Evolutionary conservation across 2,113 vertebrate genomes (phyloP).

Genomic region (Octodon degus): DNA sequence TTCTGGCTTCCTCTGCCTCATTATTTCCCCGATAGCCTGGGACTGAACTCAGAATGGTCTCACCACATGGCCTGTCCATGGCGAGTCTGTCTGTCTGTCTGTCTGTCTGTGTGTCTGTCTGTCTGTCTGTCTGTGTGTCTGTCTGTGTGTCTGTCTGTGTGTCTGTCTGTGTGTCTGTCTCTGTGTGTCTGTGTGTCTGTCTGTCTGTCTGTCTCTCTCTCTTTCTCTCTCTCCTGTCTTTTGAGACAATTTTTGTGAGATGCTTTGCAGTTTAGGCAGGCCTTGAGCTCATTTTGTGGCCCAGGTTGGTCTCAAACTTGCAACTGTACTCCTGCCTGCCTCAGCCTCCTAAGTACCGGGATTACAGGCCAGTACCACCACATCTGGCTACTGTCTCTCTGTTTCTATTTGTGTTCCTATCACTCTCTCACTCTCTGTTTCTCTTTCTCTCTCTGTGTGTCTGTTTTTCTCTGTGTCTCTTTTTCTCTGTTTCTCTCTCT

Average conservation of each 20-base stretch:
- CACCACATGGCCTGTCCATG: neutral
- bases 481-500: neutral
- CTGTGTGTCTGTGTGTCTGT: neutral
- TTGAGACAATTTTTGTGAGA: too few relatives aligned
- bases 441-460: too few relatives aligned
- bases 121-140: neutral
- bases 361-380: too few relatives aligned
- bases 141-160: neutral
- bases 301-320: too few relatives aligned
- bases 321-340: neutral
- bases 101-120: neutral
- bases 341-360: too few relatives aligned
- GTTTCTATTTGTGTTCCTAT: neutral
- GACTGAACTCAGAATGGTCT: neutral
- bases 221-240: too few relatives aligned
- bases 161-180: too few relatives aligned
- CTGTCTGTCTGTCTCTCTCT: too few relatives aligned
- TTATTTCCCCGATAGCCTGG: neutral
- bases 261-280: too few relatives aligned
- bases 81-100: neutral
- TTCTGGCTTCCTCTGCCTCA: neutral
- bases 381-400: neutral
- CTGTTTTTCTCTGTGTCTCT: too few relatives aligned
- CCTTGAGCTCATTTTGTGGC: too few relatives aligned
- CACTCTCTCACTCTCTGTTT: neutral